A percentile compares a stretch with the other conserved stretches of the same genome.
These are phyloP conservation scores for Pomatorhinus ruficollis DNA, from an alignment of 2,113 vertebrate genomes.

Conservation along the genomic window DNA sequence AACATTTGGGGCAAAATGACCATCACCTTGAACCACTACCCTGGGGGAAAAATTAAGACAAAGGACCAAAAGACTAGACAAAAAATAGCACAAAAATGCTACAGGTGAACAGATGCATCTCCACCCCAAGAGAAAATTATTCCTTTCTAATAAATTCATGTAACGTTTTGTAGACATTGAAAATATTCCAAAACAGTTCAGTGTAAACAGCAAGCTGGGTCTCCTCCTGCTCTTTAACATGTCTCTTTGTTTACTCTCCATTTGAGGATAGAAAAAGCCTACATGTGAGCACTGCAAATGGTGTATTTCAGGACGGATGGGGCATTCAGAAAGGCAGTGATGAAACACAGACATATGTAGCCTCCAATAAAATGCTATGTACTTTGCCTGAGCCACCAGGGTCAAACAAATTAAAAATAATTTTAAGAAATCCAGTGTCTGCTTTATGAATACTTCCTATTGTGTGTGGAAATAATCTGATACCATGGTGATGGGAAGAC, in stretches of 20 bases:
- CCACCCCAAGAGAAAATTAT: not conserved
- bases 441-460: not conserved
- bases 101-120: not conserved
- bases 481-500: conserved; percentile 34
- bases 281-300: conserved; percentile 22
- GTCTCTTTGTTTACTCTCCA: conserved; percentile 43
- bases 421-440: not conserved
- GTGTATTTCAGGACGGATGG: not conserved
- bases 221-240: conserved; percentile 3
- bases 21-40: not conserved
- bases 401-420: not conserved
- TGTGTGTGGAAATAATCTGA: not conserved
- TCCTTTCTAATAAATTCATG: not conserved
- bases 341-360: not conserved
- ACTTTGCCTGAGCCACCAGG: not conserved
- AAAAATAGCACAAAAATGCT: not conserved
- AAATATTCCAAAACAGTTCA: conserved; percentile 38
- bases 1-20: not conserved
- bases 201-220: conserved; percentile 3
- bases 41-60: not conserved
- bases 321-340: not conserved
- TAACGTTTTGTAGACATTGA: conserved; percentile 6
- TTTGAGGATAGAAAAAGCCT: conserved; percentile 14
- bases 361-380: not conserved
- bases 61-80: not conserved